These are phyloP conservation scores for Tolypeutes matacus DNA, from an alignment of 2,797 vertebrate genomes.

Conservation along the genomic window DNA sequence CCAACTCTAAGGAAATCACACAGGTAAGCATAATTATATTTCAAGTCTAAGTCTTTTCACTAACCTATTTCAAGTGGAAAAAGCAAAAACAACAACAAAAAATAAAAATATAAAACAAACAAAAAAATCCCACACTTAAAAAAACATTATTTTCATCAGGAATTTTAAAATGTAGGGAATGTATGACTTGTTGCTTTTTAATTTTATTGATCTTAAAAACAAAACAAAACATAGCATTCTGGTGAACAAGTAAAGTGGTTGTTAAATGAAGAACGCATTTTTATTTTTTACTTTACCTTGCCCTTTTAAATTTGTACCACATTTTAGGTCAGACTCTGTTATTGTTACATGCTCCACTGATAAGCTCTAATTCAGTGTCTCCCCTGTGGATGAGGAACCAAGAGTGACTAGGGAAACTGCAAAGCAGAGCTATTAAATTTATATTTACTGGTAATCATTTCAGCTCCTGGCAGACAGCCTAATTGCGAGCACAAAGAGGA, in stretches of 20 bases:
- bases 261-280: not conserved
- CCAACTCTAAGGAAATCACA: not conserved
- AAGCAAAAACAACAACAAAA: too few relatives aligned
- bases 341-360: conserved; percentile 61
- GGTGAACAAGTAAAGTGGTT: not conserved
- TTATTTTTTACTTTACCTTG: not conserved
- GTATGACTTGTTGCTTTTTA: not conserved
- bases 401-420: conserved; percentile 72
- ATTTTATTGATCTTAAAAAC: not conserved
- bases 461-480: conserved; percentile 86
- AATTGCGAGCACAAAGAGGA: conserved; percentile 84
- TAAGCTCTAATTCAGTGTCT: conserved; percentile 63
- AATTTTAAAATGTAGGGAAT: not conserved
- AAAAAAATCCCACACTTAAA: not conserved
- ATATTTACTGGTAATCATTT: conserved; percentile 87
- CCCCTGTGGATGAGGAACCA: conserved; percentile 56
- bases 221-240: too few relatives aligned
- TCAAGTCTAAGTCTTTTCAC: not conserved
- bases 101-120: too few relatives aligned
- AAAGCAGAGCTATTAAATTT: conserved; percentile 83
- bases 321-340: conserved; percentile 36
- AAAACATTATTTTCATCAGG: not conserved
- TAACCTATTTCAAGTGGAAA: not conserved
- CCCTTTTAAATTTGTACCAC: not conserved
- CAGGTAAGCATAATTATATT: conserved; percentile 3